Evolutionary conservation across 2,113 vertebrate genomes (phyloP), one percentile per base, ranked within the genome.

Genomic region (Corynorhinus townsendii): DNA sequence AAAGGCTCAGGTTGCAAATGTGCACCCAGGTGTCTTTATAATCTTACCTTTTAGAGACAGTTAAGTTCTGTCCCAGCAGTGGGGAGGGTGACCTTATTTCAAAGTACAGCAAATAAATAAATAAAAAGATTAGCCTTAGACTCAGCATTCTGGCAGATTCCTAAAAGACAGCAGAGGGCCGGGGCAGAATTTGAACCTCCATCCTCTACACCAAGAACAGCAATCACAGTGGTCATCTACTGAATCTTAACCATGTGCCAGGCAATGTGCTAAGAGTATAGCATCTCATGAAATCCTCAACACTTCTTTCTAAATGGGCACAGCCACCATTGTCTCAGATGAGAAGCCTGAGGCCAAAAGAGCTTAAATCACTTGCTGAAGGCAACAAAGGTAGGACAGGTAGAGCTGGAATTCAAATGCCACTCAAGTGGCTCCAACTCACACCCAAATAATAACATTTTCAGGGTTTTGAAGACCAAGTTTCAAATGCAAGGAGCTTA

Each of bases 31-130:
- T 91, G 89, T 80, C 86, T 71, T 90, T 66, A 45, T 69, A 59
- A 91, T 81, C 45, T 87, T 85, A 77, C 24, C 49, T 94, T 87
- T 91, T 81, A 89, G 72, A 94, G 83, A 82, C 40, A 68, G 38
- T 75, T 85, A 72, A 85, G 73, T 68, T 49, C 45, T 22, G 45
- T 16, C n/a, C 62, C 22, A 45, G 38, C 15, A 7, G 45, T 33
- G 49, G 20, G 30, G 47, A 90, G 11, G 17, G 17, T 26, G 69
- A 62, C 47, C 40, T 73, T 45, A 79, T 40, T 94, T 82, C 69
- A 59, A 91, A 81, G 86, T 40, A 68, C 88, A 95, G 17, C 6
- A 62, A 86, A 71, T 28, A 52, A 49, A 54, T n/a, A 11, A 73
- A 84, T 52, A 64, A 15, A 47, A 84, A 64, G 15, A 52, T 72